Percentiles rank a stretch among this genome's conserved stretches.
Evolutionary conservation across 2,113 vertebrate genomes (phyloP).

Genomic region (Hiodon alosoides): DNA sequence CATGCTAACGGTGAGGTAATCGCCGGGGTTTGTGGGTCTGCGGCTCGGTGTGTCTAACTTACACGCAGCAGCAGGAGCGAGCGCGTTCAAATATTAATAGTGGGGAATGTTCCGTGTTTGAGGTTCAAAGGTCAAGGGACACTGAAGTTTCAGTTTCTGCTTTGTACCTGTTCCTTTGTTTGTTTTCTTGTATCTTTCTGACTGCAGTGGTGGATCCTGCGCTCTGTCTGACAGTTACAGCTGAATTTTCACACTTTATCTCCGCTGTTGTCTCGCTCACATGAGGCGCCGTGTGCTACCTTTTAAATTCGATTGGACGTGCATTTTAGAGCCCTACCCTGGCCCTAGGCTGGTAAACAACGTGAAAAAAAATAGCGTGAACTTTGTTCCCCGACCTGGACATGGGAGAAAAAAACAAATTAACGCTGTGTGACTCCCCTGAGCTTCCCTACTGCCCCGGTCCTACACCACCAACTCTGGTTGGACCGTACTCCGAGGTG

Average conservation of each 20-base stretch:
- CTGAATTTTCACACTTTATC: too few relatives aligned
- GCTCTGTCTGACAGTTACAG: too few relatives aligned
- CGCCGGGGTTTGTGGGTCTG: too few relatives aligned
- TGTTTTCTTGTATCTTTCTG: not conserved
- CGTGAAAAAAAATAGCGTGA: slow-evolving; percentile 34
- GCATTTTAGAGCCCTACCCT: not conserved
- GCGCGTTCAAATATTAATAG: not conserved
- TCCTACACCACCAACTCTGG: too few relatives aligned
- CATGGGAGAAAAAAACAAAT: slow-evolving; percentile 21
- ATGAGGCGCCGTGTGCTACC: too few relatives aligned
- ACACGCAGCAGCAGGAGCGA: too few relatives aligned
- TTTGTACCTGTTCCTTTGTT: slow-evolving; percentile 2
- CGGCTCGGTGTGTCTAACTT: too few relatives aligned
- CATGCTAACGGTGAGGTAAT: too few relatives aligned
- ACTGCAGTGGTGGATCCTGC: too few relatives aligned
- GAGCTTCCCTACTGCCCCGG: too few relatives aligned
- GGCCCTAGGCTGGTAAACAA: slow-evolving; percentile 25
- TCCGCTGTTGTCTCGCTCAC: not conserved
- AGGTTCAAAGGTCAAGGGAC: slow-evolving; percentile 5
- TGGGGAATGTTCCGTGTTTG: not conserved
- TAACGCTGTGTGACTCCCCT: slow-evolving; percentile 31
- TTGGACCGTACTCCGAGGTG: too few relatives aligned
- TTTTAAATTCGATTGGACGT: not conserved
- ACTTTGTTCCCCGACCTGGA: slow-evolving; percentile 33
- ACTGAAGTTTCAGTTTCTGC: not conserved